phyloP scores from a whole-genome alignment of 2,113 vertebrate species.

The Python bivittatus region DNA sequence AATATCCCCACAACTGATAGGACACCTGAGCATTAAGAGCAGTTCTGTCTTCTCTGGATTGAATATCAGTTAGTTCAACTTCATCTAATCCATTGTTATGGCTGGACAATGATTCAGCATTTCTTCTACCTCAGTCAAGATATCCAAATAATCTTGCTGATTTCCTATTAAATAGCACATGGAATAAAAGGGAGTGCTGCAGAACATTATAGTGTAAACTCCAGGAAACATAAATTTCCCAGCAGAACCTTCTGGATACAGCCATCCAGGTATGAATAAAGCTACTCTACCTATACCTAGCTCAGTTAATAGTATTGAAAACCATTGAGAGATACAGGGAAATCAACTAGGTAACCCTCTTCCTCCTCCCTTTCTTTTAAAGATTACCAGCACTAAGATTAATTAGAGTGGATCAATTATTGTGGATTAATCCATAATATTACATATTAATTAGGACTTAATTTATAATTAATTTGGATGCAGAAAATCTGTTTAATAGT shows the following conservation, averaged over 20 bases:
- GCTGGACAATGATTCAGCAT: background rate
- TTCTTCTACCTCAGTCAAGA: background rate
- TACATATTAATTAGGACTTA: too few relatives aligned
- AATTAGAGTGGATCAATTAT: too few relatives aligned
- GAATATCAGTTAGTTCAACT: background rate
- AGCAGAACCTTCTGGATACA: background rate
- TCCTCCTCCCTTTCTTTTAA: background rate
- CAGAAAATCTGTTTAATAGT: background rate
- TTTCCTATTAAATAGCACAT: too few relatives aligned
- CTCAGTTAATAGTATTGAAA: background rate
- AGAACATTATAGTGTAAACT: background rate
- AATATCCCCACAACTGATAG: background rate
- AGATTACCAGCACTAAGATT: background rate
- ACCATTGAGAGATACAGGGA: background rate
- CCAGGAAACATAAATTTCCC: background rate
- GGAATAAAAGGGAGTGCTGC: background rate
- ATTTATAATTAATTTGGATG: too few relatives aligned
- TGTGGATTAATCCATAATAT: too few relatives aligned
- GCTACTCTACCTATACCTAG: background rate
- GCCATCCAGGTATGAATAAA: background rate
- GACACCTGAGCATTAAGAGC: background rate
- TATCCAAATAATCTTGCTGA: background rate
- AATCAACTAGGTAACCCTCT: background rate
- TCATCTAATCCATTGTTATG: background rate
- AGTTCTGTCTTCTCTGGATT: background rate